Evolutionary conservation across 2,113 vertebrate genomes (phyloP).

Genomic region (Motacilla tschutschensis): DNA sequence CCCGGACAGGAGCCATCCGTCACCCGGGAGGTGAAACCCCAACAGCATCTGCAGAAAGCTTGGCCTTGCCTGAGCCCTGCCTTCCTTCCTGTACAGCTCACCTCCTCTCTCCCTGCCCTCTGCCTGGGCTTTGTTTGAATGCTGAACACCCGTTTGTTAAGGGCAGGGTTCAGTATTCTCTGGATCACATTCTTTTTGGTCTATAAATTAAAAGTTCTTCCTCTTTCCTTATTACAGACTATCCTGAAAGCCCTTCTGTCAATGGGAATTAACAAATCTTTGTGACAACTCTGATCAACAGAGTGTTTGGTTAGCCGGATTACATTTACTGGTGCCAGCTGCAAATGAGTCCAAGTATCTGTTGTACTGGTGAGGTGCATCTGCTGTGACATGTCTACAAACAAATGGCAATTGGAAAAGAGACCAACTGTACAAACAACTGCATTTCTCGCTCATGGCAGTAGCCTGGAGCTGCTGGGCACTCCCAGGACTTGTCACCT

Average conservation of each 20-base stretch:
- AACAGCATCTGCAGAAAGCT: neutral
- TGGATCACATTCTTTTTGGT: neutral
- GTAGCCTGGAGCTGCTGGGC: constrained; percentile 14
- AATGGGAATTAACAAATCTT: neutral
- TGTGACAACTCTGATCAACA: neutral
- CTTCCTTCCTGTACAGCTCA: neutral
- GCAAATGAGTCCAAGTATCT: neutral
- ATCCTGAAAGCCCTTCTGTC: neutral
- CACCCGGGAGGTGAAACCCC: neutral
- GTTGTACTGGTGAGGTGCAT: neutral
- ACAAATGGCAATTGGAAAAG: neutral
- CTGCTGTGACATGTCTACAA: constrained; percentile 38
- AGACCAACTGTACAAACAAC: constrained; percentile 32
- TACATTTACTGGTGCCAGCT: neutral
- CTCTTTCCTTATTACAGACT: neutral
- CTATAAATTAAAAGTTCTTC: constrained; percentile 11
- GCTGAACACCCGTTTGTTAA: neutral
- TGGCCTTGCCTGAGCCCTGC: neutral
- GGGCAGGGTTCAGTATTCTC: neutral
- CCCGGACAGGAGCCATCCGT: neutral
- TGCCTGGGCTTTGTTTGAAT: rapidly evolving
- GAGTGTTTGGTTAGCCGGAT: constrained; percentile 7
- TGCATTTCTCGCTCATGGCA: rapidly evolving
- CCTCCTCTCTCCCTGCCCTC: neutral
- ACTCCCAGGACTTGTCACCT: constrained; percentile 22